phyloP scores from a whole-genome alignment of 1,140 invertebrate species.

The Papilio dardanus region DNA sequence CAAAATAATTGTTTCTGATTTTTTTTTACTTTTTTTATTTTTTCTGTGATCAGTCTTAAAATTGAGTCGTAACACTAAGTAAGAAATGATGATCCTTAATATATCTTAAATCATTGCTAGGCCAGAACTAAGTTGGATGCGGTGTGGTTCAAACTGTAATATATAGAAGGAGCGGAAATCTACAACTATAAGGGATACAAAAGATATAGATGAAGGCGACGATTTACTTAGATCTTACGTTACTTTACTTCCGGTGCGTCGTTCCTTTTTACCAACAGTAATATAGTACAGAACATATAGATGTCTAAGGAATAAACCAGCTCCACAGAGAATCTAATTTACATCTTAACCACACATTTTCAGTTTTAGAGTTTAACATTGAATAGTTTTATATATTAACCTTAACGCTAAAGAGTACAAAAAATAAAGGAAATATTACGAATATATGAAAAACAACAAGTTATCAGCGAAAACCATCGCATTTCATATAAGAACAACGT shows the following conservation, averaged over 20 bases:
- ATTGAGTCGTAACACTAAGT: conserved; percentile 81
- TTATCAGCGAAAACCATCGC: conserved; percentile 77
- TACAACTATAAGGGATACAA: conserved; percentile 49
- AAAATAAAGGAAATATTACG: conserved; percentile 83
- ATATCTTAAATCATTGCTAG: conserved; percentile 75
- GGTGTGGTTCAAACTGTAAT: conserved; percentile 57
- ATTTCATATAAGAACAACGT: conserved; percentile 80
- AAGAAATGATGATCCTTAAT: conserved; percentile 78
- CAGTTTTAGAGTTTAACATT: conserved; percentile 81
- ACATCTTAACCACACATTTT: conserved; percentile 78
- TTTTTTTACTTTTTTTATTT: conserved; percentile 61
- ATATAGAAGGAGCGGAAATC: conserved; percentile 56
- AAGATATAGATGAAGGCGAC: conserved; percentile 56
- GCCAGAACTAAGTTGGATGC: conserved; percentile 70
- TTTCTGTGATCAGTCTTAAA: conserved; percentile 81
- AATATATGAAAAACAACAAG: conserved; percentile 82
- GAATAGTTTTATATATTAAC: conserved; percentile 82
- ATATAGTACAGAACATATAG: conserved; percentile 55
- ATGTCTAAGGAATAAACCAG: conserved; percentile 80
- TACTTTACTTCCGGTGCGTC: not conserved
- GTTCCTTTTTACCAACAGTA: conserved; percentile 45
- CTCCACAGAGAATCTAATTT: conserved; percentile 78
- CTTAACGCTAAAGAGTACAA: conserved; percentile 82
- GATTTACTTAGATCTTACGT: conserved; percentile 47
- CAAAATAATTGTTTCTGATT: conserved; percentile 67